Evolutionary conservation across 30 jellyfish, hydroid and myxozoan species (phyloP), one percentile per base, ranked within the genome.

Genomic region (Hydractinia symbiolongicarpus): DNA sequence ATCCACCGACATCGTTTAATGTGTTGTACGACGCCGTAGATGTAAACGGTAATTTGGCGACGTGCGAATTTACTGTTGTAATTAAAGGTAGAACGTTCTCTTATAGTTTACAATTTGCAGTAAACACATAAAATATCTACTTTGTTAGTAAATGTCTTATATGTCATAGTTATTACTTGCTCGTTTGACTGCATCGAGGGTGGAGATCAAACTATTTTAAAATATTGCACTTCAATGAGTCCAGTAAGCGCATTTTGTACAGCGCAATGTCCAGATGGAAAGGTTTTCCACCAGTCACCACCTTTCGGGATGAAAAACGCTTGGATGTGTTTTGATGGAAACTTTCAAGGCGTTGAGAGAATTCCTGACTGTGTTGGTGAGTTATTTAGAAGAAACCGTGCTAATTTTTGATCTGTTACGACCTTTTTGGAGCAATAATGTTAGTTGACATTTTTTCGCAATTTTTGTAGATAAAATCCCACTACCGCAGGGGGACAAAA

Each of bases 1-100:
- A 82, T 6, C 54, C 61, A 21, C 95, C 95, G 54, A 62, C 83
- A 8, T 13, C 89, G 16, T 78, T 79, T 72, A 53, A 9, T 8
- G 90, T 86, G 50, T 19, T 61, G 4, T 86, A 86, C 77, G 71
- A 73, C 8, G 95, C 95, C 57, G 80, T 54, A 15, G 95, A 86
- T 67, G 53, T 64, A 4, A 78, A 78, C 79, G 89, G 83, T 50
- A 86, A 86, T 64, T 11, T 20, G 54, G 85, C 76, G n/a, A 14
- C 66, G 4, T 86, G 95, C 73, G 30, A 53, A 30, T 86, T 86
- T 86, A 66, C 61, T 16, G 85, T 86, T n/a, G 61, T 62, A 54
- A 67, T 86, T 83, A 86, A 79, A 53, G 56, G 95, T 86, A 72
- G 40, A 50, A 49, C 53, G 50, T 57, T 7, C 54, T 49, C 82